Evolutionary conservation across 2,797 vertebrate species (phyloP).

Genomic region (Craterocephalus amniculus): DNA sequence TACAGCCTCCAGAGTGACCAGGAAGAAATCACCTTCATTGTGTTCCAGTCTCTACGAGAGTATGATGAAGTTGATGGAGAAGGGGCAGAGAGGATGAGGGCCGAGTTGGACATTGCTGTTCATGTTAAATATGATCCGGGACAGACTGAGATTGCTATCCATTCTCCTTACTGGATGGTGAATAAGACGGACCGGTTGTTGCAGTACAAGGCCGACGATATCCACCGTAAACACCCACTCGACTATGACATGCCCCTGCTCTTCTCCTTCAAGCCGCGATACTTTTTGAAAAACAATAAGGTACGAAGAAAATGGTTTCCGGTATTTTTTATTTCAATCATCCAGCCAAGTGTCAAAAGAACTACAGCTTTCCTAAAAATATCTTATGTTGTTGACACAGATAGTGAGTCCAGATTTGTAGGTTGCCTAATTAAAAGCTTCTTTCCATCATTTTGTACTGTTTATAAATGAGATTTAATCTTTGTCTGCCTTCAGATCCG

Average conservation of each 20-base stretch:
- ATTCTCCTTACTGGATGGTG: conserved; percentile 98
- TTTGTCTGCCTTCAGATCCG: conserved; percentile 85
- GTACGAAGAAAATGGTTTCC: conserved; percentile 67
- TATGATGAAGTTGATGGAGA: conserved; percentile 84
- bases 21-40: conserved; percentile 92
- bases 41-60: conserved; percentile 84
- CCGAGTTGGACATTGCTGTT: conserved; percentile 92
- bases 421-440: no score
- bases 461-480: neutral
- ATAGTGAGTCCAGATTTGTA: neutral
- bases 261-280: conserved; percentile 95
- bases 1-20: conserved; percentile 81
- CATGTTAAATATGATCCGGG: conserved; percentile 89
- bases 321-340: neutral
- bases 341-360: neutral
- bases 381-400: neutral
- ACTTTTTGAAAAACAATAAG: conserved; percentile 97
- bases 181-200: conserved; percentile 95
- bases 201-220: conserved; percentile 97
- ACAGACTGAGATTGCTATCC: conserved; percentile 88
- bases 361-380: neutral
- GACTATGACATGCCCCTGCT: conserved; percentile 94
- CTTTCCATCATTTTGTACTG: no score
- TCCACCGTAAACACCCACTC: conserved; percentile 95
- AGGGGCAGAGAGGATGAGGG: conserved; percentile 79